These are phyloP conservation scores for Elanoides forficatus DNA, from an alignment of 2,113 vertebrate genomes.

Conservation along the genomic window DNA sequence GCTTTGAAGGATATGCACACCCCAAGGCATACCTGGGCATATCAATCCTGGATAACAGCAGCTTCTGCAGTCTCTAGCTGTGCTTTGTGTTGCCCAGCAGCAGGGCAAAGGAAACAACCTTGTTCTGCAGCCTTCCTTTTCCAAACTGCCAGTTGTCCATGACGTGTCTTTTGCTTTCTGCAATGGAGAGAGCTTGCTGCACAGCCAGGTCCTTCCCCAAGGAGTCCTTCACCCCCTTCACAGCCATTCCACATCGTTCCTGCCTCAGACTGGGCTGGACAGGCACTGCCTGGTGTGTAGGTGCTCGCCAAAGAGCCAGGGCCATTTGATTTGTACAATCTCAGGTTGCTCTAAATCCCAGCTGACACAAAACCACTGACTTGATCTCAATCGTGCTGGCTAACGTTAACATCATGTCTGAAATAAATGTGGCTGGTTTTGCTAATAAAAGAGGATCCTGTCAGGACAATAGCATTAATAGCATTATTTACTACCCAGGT, in stretches of 20 bases:
- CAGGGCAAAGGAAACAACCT: background rate
- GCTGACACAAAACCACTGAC: background rate
- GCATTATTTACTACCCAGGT: background rate
- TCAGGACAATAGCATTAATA: background rate
- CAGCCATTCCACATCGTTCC: background rate
- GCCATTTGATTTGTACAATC: background rate
- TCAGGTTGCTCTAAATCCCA: background rate
- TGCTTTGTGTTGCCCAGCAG: background rate
- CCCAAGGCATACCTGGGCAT: background rate
- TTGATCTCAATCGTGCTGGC: background rate
- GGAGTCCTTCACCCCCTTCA: background rate
- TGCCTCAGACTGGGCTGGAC: background rate
- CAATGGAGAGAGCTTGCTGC: background rate
- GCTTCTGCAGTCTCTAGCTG: background rate
- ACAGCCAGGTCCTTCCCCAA: background rate
- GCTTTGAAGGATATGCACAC: background rate
- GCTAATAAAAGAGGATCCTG: conserved; percentile 26
- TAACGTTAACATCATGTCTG: conserved; percentile 21
- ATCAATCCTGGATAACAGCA: background rate
- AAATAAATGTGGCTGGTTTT: conserved; percentile 16
- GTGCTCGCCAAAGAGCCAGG: background rate
- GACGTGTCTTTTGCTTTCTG: background rate
- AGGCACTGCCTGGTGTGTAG: background rate
- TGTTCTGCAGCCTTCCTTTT: background rate
- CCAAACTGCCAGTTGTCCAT: background rate